Evolutionary conservation across 35 echinoderm and acorn worm species (phyloP).

Genomic region (Ophioderma brevispina): DNA sequence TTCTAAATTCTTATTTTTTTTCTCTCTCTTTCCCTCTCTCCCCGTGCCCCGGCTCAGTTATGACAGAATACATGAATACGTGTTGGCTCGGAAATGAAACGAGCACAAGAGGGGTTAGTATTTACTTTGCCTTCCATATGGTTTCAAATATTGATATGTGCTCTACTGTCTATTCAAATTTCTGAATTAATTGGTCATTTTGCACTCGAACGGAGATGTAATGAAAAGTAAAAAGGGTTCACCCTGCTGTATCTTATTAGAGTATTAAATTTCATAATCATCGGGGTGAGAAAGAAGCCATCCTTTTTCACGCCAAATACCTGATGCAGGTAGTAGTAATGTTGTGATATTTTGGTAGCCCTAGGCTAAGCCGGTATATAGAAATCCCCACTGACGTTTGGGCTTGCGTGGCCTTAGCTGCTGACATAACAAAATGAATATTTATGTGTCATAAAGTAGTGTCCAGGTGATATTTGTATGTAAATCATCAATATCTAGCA

Average conservation of each 20-base stretch:
- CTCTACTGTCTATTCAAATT: conserved; percentile 38
- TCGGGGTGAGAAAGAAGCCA: conserved; percentile 19
- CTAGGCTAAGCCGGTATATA: conserved; percentile 3
- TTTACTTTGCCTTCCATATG: not conserved
- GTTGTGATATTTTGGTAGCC: conserved; percentile 38
- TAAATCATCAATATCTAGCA: conserved; percentile 47
- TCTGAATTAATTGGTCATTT: conserved; percentile 55
- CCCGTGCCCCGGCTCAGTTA: conserved; percentile 21
- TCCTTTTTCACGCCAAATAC: conserved; percentile 16
- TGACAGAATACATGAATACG: conserved; percentile 55
- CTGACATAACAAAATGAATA: conserved; percentile 59
- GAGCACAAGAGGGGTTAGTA: not conserved
- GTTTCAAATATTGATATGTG: conserved; percentile 34
- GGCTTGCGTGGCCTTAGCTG: not conserved
- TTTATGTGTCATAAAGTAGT: conserved; percentile 58
- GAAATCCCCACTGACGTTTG: conserved; percentile 8
- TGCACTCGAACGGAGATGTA: not conserved
- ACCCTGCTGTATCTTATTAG: conserved; percentile 33
- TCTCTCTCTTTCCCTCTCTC: not conserved
- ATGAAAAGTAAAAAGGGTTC: conserved; percentile 9
- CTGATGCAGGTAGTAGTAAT: not conserved
- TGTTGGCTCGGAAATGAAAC: conserved; percentile 24
- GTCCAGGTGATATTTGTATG: conserved; percentile 61
- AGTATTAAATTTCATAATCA: conserved; percentile 36
- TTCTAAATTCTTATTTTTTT: not conserved